Conservation (phyloP, 2,113 vertebrate genomes). For the Gnathonemus longibarbis region DNA sequence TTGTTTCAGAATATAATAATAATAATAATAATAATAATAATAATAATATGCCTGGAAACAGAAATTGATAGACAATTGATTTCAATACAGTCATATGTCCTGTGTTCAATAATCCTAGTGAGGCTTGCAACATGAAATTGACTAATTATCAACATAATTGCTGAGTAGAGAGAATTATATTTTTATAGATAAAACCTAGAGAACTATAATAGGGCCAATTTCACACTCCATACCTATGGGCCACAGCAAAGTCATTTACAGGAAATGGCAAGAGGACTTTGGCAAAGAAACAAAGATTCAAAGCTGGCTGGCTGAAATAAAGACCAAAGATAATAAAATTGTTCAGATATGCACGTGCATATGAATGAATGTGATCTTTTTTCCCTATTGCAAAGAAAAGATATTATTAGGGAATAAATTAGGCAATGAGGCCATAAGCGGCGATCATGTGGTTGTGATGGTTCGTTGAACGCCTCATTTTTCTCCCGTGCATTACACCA, state of each 20-base stretch:
- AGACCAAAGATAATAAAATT: neutral
- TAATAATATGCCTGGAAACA: neutral
- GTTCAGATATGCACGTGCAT: neutral
- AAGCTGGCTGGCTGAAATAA: neutral
- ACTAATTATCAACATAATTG: conserved; percentile 38
- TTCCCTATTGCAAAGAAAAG: neutral
- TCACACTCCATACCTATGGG: conserved; percentile 24
- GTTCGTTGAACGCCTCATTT: neutral
- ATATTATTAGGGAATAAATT: neutral
- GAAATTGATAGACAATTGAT: neutral
- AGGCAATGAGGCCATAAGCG: neutral
- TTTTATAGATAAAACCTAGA: conserved; percentile 33
- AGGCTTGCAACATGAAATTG: conserved; percentile 31
- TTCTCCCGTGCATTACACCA: neutral
- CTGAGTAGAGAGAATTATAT: conserved; percentile 28
- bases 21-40: neutral
- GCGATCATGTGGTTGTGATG: neutral
- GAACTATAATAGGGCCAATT: conserved; percentile 29
- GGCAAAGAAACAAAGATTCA: neutral
- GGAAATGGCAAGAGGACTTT: conserved; percentile 12
- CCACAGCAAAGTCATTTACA: conserved; percentile 24
- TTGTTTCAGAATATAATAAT: neutral
- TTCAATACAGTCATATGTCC: neutral
- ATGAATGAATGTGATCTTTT: neutral
- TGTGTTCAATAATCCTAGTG: conserved; percentile 34